Base-by-base conservation (phyloP, 2,888 invertebrate species). In the Monopis laevigella region DNA sequence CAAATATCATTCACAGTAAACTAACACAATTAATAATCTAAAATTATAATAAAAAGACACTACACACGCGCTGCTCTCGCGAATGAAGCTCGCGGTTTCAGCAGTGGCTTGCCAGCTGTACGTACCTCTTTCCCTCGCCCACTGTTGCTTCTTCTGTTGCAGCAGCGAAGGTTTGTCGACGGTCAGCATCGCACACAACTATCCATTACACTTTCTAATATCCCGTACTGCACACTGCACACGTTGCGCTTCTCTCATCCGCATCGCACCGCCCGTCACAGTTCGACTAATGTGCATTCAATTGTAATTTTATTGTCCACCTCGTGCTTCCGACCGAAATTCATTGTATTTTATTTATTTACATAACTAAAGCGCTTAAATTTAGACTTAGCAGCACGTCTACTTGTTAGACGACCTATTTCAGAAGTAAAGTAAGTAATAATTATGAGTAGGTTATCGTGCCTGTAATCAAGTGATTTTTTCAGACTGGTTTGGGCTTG, bases 131-230 rank as follows among this genome's bases (percentile, higher is more conserved):
- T 96, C 96, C 70, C 85, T 87, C 54, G 93, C 94, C 96, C 96
- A 96, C 86, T 96, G 95, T 59, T 90, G 84, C 68, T 89, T 89
- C 75, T 96, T 96, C 75, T 90, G 88, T 82, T 96, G 93, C 57
- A 94, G 83, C 63, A 93, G 78, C 49, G 92, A 88, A 54, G 71
- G 71, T 62, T 77, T 77, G 64, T 71, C 68, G 43, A 78, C 75
- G 51, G 78, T 70, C 73, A 78, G 68, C 80, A 78, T 78, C 68
- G 73, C 77, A 71, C 67, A 48, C 52, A 63, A 60, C 59, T 65
- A 62, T 61, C 64, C 75, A 75, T 74, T 67, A 73, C 75, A 75
- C 74, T 77, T 75, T 77, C 77, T 72, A 77, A 75, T 64, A 56
- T 56, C 61, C 62, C 65, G 68, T 69, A 70, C 66, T 68, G 73